Evolutionary conservation across 2,888 invertebrate genomes (phyloP), one percentile per base, ranked within the genome.

Genomic region (Metopia argyrocephala): DNA sequence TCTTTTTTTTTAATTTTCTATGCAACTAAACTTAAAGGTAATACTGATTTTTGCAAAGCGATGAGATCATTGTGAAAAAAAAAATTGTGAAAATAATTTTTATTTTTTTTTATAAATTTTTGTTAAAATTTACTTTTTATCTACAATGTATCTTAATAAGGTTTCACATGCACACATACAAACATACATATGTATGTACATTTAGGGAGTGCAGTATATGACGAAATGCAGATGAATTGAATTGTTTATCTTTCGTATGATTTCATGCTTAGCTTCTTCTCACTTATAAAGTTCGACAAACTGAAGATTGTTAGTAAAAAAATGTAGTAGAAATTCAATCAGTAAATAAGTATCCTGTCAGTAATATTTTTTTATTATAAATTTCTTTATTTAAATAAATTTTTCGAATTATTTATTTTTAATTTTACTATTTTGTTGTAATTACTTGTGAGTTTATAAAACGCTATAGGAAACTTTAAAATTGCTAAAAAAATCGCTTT

Each of bases 41-140:
- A 76, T 38, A 50, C 5, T 27, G 50, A 25, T 69, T 57, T 7
- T 27, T 56, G 5, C 15, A 46, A 25, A 28, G 45, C 65, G 27
- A 23, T 23, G 27, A 28, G 65, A 78, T 79, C 56, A 79, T 64
- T 79, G 31, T n/a, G n/a, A n/a, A n/a, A n/a, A n/a, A n/a, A 69
- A 73, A 66, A 54, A 54, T 0, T 9, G 38, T 21, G 54, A 46
- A 69, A 25, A 54, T 31, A 20, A n/a, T 52, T 54, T 45, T 15
- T 38, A 28, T 28, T 12, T 66, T 38, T 28, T 50, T 61, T 68
- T 68, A 21, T 23, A n/a, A n/a, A 45, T 62, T 57, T 3, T 61
- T 68, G 52, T 50, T 64, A 28, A 70, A 81, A 78, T 56, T 78
- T 70, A 78, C 81, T 81, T 81, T 81, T 73, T 52, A 27, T 64